A percentile compares a stretch with the other conserved stretches of the same genome.
Conservation (phyloP, 35 echinoderm and acorn worm species). For the Acanthaster planci region DNA sequence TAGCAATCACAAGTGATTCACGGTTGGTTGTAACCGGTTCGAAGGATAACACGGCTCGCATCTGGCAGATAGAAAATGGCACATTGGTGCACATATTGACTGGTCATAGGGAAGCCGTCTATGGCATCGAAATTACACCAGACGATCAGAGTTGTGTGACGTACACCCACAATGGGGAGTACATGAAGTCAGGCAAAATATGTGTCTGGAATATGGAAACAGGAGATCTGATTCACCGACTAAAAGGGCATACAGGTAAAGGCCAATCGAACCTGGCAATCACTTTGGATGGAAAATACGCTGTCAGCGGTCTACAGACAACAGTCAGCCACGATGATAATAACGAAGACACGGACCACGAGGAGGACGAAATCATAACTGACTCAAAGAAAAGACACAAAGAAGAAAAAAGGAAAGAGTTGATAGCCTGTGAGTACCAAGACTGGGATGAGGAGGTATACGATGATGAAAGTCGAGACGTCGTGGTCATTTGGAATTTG, state of each 20-base stretch:
- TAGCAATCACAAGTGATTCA: slow-evolving; percentile 9
- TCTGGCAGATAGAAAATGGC: slow-evolving; percentile 37
- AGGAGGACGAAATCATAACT: slow-evolving; percentile 31
- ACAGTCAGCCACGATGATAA: neutral
- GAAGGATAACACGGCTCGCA: slow-evolving; percentile 29
- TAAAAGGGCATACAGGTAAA: slow-evolving; percentile 43
- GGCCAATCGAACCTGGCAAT: neutral
- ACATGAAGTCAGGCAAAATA: slow-evolving; percentile 51
- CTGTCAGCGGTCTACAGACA: slow-evolving; percentile 33
- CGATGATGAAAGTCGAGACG: neutral
- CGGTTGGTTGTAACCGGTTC: slow-evolving; percentile 37
- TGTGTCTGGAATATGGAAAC: slow-evolving; percentile 52
- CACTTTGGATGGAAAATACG: slow-evolving; percentile 11
- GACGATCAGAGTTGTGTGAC: slow-evolving; percentile 33
- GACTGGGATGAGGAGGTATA: slow-evolving; percentile 30
- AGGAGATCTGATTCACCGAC: slow-evolving; percentile 34
- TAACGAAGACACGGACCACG: slow-evolving; percentile 30
- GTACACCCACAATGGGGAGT: slow-evolving; percentile 36
- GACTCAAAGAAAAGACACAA: neutral
- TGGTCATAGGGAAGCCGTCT: slow-evolving; percentile 32
- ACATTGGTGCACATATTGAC: slow-evolving; percentile 37
- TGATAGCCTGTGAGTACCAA: neutral
- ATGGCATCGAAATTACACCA: slow-evolving; percentile 29
- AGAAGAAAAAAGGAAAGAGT: neutral
- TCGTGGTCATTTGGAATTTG: slow-evolving; percentile 29